phyloP scores from a whole-genome alignment of 1,140 invertebrate species.

The Cheumatopsyche charites region DNA sequence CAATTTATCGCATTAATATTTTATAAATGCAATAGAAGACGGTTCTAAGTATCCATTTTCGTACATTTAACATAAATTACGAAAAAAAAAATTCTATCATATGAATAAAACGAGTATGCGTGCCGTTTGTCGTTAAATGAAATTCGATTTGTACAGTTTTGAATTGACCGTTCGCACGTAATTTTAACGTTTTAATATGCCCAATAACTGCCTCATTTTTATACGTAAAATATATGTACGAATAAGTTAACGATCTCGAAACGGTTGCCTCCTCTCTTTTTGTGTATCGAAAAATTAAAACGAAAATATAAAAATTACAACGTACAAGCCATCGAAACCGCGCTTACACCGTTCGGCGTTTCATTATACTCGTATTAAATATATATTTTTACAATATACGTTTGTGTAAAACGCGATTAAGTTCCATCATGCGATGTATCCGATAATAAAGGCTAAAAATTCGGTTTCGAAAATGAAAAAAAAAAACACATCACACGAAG shows the following conservation, averaged over 20 bases:
- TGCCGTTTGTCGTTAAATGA: not conserved
- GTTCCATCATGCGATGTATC: conserved; percentile 33
- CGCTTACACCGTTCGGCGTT: too few species aligned
- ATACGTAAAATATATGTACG: conserved; percentile 5
- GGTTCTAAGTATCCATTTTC: too few species aligned
- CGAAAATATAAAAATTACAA: conserved; percentile 1
- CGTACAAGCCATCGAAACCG: not conserved
- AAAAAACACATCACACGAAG: conserved; percentile 37
- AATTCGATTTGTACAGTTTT: conserved; percentile 12
- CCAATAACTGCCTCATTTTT: not conserved
- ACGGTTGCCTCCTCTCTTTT: not conserved
- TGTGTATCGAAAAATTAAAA: conserved; percentile 3
- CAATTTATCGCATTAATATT: too few species aligned
- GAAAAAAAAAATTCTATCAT: too few species aligned
- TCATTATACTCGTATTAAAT: too few species aligned
- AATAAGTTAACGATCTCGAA: conserved; percentile 20
- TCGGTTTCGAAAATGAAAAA: conserved; percentile 32
- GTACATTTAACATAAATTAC: too few species aligned
- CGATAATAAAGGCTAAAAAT: conserved; percentile 32
- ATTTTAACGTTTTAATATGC: conserved; percentile 22
- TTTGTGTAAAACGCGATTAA: conserved; percentile 32
- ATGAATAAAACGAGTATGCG: too few species aligned
- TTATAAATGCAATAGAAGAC: too few species aligned
- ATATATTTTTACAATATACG: too few species aligned
- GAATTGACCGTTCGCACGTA: conserved; percentile 23